These are phyloP conservation scores for Idaea dimidiata DNA, from an alignment of 2,888 invertebrate species.

Conservation along the genomic window DNA sequence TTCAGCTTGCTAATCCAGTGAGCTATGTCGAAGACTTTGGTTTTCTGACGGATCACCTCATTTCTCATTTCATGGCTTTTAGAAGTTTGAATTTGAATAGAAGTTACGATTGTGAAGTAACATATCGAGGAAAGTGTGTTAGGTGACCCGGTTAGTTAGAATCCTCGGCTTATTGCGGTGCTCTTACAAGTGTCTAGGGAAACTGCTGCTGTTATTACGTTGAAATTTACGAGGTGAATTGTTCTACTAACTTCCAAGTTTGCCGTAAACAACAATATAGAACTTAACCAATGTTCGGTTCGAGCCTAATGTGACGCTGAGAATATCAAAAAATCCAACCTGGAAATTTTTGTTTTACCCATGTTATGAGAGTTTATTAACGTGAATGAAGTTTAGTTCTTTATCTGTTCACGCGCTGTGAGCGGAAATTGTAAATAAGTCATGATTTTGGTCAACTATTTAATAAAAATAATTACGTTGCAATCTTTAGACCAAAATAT, in stretches of 20 bases:
- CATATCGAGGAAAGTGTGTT: conserved; percentile 19
- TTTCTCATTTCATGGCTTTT: background rate
- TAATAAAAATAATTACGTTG: background rate
- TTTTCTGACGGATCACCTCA: no score
- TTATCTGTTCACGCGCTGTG: conserved; percentile 15
- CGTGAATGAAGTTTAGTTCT: conserved; percentile 42
- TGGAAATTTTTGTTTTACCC: conserved; percentile 57
- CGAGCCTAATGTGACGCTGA: conserved; percentile 60
- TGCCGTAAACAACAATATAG: conserved; percentile 75
- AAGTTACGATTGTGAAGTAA: conserved; percentile 10
- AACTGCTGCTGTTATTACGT: conserved; percentile 76
- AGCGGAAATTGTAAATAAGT: background rate
- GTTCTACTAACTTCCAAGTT: conserved; percentile 70
- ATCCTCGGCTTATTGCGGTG: conserved; percentile 63
- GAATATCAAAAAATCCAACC: conserved; percentile 59
- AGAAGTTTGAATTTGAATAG: background rate
- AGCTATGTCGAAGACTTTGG: no score
- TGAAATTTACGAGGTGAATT: conserved; percentile 75
- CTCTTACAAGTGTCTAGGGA: conserved; percentile 75
- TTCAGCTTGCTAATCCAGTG: no score
- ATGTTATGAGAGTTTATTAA: conserved; percentile 59
- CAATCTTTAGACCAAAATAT: no score
- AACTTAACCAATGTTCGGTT: conserved; percentile 68
- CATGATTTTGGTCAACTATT: background rate
- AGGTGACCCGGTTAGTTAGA: conserved; percentile 53